Base-by-base conservation (phyloP, 2,888 invertebrate genomes). In the Agrotis clavis region DNA sequence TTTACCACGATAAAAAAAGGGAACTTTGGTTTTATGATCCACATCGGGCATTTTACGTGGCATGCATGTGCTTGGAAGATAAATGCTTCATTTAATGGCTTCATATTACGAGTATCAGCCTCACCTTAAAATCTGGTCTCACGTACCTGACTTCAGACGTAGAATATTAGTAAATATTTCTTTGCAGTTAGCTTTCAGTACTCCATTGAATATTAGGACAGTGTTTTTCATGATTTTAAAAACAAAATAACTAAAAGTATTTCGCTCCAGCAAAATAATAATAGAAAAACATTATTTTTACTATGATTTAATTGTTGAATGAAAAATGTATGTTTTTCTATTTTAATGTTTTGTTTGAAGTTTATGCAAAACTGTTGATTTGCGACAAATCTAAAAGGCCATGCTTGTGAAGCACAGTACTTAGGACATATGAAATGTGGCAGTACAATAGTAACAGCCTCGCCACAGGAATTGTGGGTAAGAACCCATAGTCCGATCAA, bases 141-240 rank as follows among this genome's bases (percentile, higher is more conserved):
- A 67, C 73, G 75, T 14, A 73, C 75, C 25, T 9, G 74, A 65
- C 41, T 16, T 50, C 11, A 25, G 48, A n/a, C 73, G 75, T 50
- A 50, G 3, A 21, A 19, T 7, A 4, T 50, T 16, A 45, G 13
- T 18, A 47, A 30, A n/a, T 4, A 48, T 11, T 64, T n/a, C 13
- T 41, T 50, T 56, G 19, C 16, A 19, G 18, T 18, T 30, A 21
- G 30, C 4, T 73, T 66, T 57, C 2, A 50, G 9, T 4, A 41
- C 14, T 14, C 19, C 18, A 19, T 19, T 74, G 13, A 66, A 50
- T 67, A n/a, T 50, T 4, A 1, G 1, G 16, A 75, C 21, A 7
- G 6, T 11, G 5, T 16, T 45, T 5, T 18, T 56, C 73, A 73
- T 73, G 30, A n/a, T 73, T 45, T 57, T 0, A 50, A 35, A 57